Percentiles rank a stretch among this genome's conserved stretches.
Evolutionary conservation across 37 sponge, comb jelly and placozoan species (phyloP).

Genomic region (Chondrosia reniformis): DNA sequence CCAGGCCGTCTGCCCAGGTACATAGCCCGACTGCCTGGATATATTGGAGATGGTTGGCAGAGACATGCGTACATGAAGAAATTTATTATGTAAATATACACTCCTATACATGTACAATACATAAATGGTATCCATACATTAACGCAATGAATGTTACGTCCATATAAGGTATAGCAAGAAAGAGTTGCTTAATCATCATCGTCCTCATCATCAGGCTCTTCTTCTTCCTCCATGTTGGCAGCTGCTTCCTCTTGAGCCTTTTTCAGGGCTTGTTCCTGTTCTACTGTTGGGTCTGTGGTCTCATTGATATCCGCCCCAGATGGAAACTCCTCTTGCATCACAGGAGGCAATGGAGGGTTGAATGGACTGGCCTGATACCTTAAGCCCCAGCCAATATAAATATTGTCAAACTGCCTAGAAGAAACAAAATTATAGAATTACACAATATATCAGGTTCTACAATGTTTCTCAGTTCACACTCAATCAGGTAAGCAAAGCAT

Average conservation of each 20-base stretch:
- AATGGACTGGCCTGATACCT: constrained; percentile 88
- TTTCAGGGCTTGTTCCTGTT: constrained; percentile 85
- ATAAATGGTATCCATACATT: too few relatives aligned
- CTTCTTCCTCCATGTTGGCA: constrained; percentile 82
- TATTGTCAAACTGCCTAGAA: constrained; percentile 89
- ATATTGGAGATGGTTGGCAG: too few relatives aligned
- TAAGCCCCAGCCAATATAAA: constrained; percentile 97
- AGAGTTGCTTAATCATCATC: constrained; percentile 70
- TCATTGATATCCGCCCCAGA: constrained; percentile 84
- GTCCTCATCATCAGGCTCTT: constrained; percentile 94
- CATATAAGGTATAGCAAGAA: neutral
- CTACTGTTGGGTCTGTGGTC: constrained; percentile 86
- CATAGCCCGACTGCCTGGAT: too few relatives aligned
- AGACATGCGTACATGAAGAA: too few relatives aligned
- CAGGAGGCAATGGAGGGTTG: constrained; percentile 86
- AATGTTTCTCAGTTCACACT: too few relatives aligned
- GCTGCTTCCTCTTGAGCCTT: constrained; percentile 75
- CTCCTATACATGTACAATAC: too few relatives aligned
- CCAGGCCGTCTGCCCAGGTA: too few relatives aligned
- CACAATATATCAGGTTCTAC: too few relatives aligned
- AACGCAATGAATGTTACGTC: too few relatives aligned
- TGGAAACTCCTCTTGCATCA: constrained; percentile 89
- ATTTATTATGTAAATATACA: too few relatives aligned
- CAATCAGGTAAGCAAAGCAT: too few relatives aligned
- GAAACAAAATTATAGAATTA: too few relatives aligned